Evolutionary conservation across 35 echinoderm and acorn worm species (phyloP), one percentile per base, ranked within the genome.

Genomic region (Acanthaster planci): DNA sequence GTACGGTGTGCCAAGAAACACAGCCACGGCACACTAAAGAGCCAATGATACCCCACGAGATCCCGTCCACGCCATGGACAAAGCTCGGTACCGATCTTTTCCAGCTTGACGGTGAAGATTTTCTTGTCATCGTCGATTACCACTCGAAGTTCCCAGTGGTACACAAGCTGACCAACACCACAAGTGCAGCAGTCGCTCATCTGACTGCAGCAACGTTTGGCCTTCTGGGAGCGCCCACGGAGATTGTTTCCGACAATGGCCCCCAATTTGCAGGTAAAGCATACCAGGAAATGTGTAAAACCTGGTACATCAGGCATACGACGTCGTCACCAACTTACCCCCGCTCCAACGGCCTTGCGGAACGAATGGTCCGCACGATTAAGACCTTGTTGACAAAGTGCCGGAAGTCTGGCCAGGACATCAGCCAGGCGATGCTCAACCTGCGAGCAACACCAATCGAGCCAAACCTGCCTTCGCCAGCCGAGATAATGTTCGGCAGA

Each of bases 101-200:
- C 47, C n/a, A 51, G 15, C 32, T 89, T 8, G 80, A 84, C 18
- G 55, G 67, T 32, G 59, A 80, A 5, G 23, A 83, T 54, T 89
- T 35, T 55, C 60, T 93, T 4, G 19, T 93, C 37, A 57, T 93
- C 16, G 88, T 79, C 0, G 91, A 93, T 26, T 93, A 93, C 52
- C 84, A 93, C 40, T 90, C 87, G n/a, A 94, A 87, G 79, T 90
- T 51, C 36, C 87, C 87, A 52, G 83, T 94, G 36, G 79, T 90
- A 8, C 54, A 80, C 18, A 85, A 77, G 19, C 31, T 90, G 36
- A 50, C 29, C 27, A 37, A 60, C 40, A 94, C 91, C 18, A 44
- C 52, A 26, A 89, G 87, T 54, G 36, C 52, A n/a, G 5, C 92
- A 37, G 87, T 94, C 19, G 77, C 52, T 26, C 50, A 86, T 51